Conservation (phyloP, 2,888 invertebrate species). For the Teleogryllus oceanicus region DNA sequence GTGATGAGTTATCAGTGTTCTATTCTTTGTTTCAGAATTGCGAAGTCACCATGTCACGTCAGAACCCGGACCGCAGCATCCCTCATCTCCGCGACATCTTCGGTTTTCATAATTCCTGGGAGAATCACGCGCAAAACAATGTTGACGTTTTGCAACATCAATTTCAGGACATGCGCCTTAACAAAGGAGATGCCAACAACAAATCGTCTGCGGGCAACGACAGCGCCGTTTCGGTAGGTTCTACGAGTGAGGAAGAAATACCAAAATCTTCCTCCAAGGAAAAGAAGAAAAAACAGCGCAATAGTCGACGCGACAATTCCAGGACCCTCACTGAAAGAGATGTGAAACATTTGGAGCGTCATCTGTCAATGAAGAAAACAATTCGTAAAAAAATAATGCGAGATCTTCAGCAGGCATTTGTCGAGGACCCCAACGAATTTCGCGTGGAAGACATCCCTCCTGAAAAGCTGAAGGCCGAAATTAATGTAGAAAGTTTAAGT, state of each 20-base stretch:
- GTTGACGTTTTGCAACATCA: slow-evolving; percentile 24
- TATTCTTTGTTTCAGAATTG: too few species aligned
- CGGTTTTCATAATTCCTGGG: slow-evolving; percentile 48
- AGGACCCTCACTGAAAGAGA: slow-evolving; percentile 57
- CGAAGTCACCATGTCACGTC: slow-evolving; percentile 23
- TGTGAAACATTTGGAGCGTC: slow-evolving; percentile 71
- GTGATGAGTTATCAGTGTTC: too few species aligned
- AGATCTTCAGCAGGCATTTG: slow-evolving; percentile 70
- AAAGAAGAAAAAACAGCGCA: slow-evolving; percentile 58
- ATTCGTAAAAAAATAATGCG: slow-evolving; percentile 82
- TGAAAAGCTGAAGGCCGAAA: slow-evolving; percentile 64
- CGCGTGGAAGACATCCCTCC: slow-evolving; percentile 65
- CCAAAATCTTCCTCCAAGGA: slow-evolving; percentile 37
- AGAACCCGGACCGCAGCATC: slow-evolving; percentile 61
- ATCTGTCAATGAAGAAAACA: slow-evolving; percentile 83
- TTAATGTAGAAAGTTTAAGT: slow-evolving; percentile 64
- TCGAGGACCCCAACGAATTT: slow-evolving; percentile 69
- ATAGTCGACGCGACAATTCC: slow-evolving; percentile 65
- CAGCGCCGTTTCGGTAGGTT: slow-evolving; percentile 48
- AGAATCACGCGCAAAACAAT: slow-evolving; percentile 21
- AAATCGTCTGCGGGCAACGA: slow-evolving; percentile 39
- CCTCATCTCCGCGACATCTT: slow-evolving; percentile 74
- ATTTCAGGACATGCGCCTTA: slow-evolving; percentile 29
- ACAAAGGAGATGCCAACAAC: slow-evolving; percentile 27
- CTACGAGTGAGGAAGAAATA: slow-evolving; percentile 44